Percentiles rank a stretch among this genome's conserved stretches.
phyloP scores from a whole-genome alignment of 2,113 vertebrate genomes.

The Rhinolophus sinicus region DNA sequence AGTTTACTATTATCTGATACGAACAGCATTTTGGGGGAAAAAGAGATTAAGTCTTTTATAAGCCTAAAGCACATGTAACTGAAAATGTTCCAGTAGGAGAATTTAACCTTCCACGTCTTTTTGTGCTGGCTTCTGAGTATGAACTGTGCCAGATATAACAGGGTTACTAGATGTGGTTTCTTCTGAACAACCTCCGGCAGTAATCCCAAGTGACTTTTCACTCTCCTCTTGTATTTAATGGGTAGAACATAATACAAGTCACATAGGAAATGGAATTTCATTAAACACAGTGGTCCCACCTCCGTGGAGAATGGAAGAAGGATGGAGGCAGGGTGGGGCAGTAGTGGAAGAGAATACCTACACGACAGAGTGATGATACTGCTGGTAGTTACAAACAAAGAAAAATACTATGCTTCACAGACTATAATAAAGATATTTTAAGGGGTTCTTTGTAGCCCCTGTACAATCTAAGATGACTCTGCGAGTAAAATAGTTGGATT shows the following conservation, averaged over 20 bases:
- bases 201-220: constrained; percentile 63
- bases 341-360: not conserved
- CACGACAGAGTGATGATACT: not conserved
- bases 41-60: constrained; percentile 51
- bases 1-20: constrained; percentile 48
- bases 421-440: not conserved
- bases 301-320: constrained; percentile 27
- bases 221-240: constrained; percentile 35
- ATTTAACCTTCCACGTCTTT: constrained; percentile 53
- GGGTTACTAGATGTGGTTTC: constrained; percentile 31
- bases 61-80: constrained; percentile 36
- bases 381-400: not conserved
- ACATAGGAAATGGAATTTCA: constrained; percentile 38
- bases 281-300: constrained; percentile 1
- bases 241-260: constrained; percentile 32
- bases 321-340: not conserved
- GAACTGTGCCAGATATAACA: constrained; percentile 19
- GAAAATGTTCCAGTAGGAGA: constrained; percentile 37
- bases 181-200: constrained; percentile 51
- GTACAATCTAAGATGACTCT: constrained; percentile 15
- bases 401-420: not conserved
- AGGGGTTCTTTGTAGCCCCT: not conserved
- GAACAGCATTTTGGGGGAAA: not conserved
- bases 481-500: not conserved
- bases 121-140: constrained; percentile 44